Evolutionary conservation across 2,113 vertebrate species (phyloP).

Genomic region (Planiliza haematocheilus): DNA sequence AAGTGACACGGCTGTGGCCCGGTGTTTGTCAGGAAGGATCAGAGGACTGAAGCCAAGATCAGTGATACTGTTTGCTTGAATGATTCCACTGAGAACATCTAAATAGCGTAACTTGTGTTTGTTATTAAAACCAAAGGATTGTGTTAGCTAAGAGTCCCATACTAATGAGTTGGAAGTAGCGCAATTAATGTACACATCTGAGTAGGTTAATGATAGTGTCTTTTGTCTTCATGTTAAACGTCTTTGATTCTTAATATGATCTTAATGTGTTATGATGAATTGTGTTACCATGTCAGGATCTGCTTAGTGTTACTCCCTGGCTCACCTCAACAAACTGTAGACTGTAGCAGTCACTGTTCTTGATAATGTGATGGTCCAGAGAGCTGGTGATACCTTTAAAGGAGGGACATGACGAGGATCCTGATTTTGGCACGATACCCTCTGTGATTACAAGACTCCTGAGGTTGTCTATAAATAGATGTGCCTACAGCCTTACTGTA

Average conservation of each 20-base stretch:
- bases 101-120: not conserved
- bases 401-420: conserved; percentile 6
- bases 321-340: not conserved
- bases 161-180: not conserved
- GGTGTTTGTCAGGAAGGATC: conserved; percentile 44
- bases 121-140: too few relatives aligned
- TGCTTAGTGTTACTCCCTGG: not conserved
- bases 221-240: too few relatives aligned
- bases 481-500: conserved; percentile 24
- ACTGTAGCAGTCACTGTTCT: not conserved
- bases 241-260: not conserved
- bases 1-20: conserved; percentile 84
- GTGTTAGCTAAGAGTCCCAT: not conserved
- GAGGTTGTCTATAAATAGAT: conserved; percentile 71
- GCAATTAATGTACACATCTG: not conserved
- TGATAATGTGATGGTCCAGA: not conserved
- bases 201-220: not conserved
- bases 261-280: conserved; percentile 25
- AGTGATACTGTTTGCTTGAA: too few relatives aligned
- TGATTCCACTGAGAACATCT: too few relatives aligned
- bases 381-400: not conserved
- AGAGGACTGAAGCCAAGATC: not conserved
- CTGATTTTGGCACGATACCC: not conserved
- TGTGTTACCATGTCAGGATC: not conserved
- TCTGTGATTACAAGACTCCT: conserved; percentile 12